Base-by-base conservation (phyloP, 2,113 vertebrate species). In the Proterorhinus semilunaris region DNA sequence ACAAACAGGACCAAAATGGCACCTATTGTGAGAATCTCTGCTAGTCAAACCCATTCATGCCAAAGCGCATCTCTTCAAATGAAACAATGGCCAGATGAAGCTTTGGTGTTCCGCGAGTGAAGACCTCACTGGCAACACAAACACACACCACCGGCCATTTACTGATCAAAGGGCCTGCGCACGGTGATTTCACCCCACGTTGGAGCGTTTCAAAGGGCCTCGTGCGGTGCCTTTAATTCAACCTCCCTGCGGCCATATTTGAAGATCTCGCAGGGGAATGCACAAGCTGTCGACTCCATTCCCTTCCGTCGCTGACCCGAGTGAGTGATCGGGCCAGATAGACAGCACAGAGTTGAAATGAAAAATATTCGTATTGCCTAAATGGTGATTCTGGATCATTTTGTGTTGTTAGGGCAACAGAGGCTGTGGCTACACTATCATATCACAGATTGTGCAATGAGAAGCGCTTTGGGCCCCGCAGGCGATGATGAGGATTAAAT, bases 141-240 rank as follows among this genome's bases (percentile, higher is more conserved):
- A 66, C 71, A 46, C 82, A 87, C 81, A 81, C 79, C 70, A 78
- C 87, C 77, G 83, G 81, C 86, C 84, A 66, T 86, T 78, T 47
- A 69, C 65, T 78, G 86, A 93, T 93, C 90, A 92, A 93, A 92
- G 92, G 43, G 80, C 71, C 85, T 43, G 72, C 72, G 72, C 44
- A 72, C 76, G 7, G 58, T 8, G 65, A 84, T 90, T 89, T 91
- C 78, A 85, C 81, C 80, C 66, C 9, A 75, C 78, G 76, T 68
- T 88, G 78, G 87, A 87, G 68, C 81, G 69, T 90, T 91, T 92
- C 82, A 89, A 91, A 92, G 89, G 65, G 69, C 55, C 81, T 66
- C 76, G 72, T 72, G 72, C 75, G 78, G 82, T 71, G 80, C 69
- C 48, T 83, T 73, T 79, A 82, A 76, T 83, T 83, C 68, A 16